A percentile compares a stretch with the other conserved stretches of the same genome.
These are phyloP conservation scores for Crotalus horridus DNA, from an alignment of 2,113 vertebrate species.

Conservation along the genomic window DNA sequence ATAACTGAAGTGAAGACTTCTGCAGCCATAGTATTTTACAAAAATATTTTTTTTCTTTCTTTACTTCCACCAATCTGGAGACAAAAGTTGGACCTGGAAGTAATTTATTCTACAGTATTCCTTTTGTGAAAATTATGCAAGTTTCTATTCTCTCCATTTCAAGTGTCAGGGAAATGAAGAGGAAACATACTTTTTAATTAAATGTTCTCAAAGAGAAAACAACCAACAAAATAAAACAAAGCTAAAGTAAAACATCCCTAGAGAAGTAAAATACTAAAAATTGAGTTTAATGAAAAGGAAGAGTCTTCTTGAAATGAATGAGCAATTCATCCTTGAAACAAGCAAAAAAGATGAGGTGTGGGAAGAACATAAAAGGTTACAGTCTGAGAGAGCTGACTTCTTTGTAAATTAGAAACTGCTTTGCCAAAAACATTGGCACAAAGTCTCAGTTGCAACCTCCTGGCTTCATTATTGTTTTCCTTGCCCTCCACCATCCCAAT, in stretches of 20 bases:
- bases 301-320: slow-evolving; percentile 11
- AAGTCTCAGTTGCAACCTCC: background rate
- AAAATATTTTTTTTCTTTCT: background rate
- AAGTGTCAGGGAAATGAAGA: background rate
- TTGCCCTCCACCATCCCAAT: background rate
- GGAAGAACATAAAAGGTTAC: slow-evolving; percentile 10
- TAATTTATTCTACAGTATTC: background rate
- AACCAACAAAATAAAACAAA: background rate
- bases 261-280: background rate
- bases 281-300: slow-evolving; percentile 2
- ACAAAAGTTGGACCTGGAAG: background rate
- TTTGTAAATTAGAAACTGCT: background rate
- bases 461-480: fast-evolving
- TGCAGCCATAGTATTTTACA: background rate
- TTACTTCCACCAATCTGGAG: background rate
- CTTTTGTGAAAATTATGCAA: background rate
- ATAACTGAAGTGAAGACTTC: background rate
- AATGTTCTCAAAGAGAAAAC: background rate
- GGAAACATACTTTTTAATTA: background rate
- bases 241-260: background rate
- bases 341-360: background rate
- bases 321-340: slow-evolving; percentile 11
- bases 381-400: background rate
- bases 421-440: background rate
- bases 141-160: background rate